phyloP scores from a whole-genome alignment of 2,113 vertebrate genomes.

The Ceratotherium simum region DNA sequence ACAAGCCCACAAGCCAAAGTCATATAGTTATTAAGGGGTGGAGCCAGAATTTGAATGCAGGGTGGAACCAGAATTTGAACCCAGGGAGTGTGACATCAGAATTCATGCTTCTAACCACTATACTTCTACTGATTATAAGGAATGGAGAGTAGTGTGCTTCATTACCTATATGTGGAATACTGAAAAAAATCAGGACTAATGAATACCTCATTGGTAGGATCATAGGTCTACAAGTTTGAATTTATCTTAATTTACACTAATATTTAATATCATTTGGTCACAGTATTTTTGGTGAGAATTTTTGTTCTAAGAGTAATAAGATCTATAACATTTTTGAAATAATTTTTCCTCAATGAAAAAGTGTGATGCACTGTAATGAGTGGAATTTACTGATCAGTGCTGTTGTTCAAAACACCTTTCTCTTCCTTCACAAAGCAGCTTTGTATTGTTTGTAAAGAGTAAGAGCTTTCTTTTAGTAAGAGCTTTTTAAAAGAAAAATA shows the following conservation, averaged over 20 bases:
- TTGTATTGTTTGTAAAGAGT: constrained; percentile 48
- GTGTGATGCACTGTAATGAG: constrained; percentile 68
- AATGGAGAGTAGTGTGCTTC: neutral
- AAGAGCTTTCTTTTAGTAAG: constrained; percentile 40
- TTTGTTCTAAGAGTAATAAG: constrained; percentile 44
- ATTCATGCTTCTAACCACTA: neutral
- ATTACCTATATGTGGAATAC: constrained; percentile 22
- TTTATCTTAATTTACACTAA: constrained; percentile 48
- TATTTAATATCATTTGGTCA: constrained; percentile 44
- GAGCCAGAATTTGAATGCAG: constrained; percentile 3
- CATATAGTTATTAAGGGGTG: neutral
- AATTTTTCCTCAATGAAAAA: constrained; percentile 42
- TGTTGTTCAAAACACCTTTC: constrained; percentile 65
- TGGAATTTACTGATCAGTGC: constrained; percentile 48
- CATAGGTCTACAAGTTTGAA: constrained; percentile 12
- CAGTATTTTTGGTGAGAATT: constrained; percentile 1
- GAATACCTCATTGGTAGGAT: neutral
- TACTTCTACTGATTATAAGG: constrained; percentile 3
- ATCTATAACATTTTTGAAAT: constrained; percentile 45
- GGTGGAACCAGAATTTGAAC: neutral
- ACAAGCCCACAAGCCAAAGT: neutral
- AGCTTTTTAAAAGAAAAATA: constrained; percentile 41
- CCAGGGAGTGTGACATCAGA: neutral
- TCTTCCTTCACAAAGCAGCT: constrained; percentile 36
- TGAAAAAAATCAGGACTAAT: constrained; percentile 19